These are phyloP conservation scores for Crepidodera aurea DNA, from an alignment of 2,888 invertebrate species.

Conservation along the genomic window DNA sequence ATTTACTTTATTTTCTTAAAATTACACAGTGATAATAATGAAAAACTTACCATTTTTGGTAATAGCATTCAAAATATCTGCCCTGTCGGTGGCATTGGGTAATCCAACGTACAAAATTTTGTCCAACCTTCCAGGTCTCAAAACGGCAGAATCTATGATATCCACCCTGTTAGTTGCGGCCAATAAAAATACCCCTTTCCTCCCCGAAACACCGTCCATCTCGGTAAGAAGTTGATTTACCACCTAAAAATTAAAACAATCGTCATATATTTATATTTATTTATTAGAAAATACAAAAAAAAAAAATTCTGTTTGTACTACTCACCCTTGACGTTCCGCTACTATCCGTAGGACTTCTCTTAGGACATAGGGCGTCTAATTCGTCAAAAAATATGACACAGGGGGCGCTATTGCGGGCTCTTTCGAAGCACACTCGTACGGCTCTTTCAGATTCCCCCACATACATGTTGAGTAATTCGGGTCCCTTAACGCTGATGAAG, in stretches of 20 bases:
- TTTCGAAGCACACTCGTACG: slow-evolving; percentile 93
- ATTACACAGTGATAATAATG: too few species aligned
- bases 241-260: slow-evolving; percentile 64
- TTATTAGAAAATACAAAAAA: too few species aligned
- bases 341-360: slow-evolving; percentile 62
- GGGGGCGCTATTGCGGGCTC: slow-evolving; percentile 94
- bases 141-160: slow-evolving; percentile 94
- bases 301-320: too few species aligned
- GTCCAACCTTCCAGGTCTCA: slow-evolving; percentile 88
- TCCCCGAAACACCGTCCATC: slow-evolving; percentile 95
- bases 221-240: slow-evolving; percentile 97
- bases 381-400: slow-evolving; percentile 99
- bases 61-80: slow-evolving; percentile 86
- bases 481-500: slow-evolving; percentile 98
- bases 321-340: slow-evolving; percentile 27
- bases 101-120: slow-evolving; percentile 90
- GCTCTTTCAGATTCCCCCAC: slow-evolving; percentile 98
- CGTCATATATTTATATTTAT: too few species aligned
- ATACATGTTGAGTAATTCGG: slow-evolving; percentile 98
- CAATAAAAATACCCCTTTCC: slow-evolving; percentile 92
- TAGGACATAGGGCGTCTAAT: slow-evolving; percentile 94
- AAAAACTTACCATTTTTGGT: slow-evolving; percentile 73
- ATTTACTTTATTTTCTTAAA: too few species aligned
- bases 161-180: slow-evolving; percentile 97
- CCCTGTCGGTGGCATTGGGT: slow-evolving; percentile 79